A percentile compares a stretch with the other conserved stretches of the same genome.
These are phyloP conservation scores for Colinus virginianus DNA, from an alignment of 2,113 vertebrate species.

Conservation along the genomic window DNA sequence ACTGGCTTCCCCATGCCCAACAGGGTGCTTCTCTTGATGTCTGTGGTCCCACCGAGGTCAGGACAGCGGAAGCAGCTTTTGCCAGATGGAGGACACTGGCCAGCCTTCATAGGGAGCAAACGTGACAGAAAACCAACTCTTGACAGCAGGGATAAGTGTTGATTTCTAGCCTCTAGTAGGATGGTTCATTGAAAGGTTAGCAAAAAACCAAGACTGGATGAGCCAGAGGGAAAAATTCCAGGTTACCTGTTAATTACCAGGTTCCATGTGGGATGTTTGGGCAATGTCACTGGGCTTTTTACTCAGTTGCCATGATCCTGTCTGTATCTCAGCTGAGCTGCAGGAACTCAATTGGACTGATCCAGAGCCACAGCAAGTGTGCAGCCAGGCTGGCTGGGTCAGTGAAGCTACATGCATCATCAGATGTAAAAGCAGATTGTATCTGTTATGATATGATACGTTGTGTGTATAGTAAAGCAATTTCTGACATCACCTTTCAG, in stretches of 20 bases:
- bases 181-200: no score
- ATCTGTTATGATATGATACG: neutral
- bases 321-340: neutral
- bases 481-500: neutral
- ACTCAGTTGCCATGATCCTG: rapidly evolving
- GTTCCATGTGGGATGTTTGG: neutral
- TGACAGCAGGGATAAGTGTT: neutral
- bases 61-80: neutral
- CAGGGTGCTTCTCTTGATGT: neutral
- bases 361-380: neutral
- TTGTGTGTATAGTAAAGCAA: neutral
- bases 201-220: neutral
- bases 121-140: neutral
- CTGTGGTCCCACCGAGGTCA: rapidly evolving
- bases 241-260: neutral
- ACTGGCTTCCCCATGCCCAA: neutral
- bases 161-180: neutral
- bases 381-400: neutral
- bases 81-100: neutral
- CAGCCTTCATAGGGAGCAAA: neutral
- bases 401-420: neutral
- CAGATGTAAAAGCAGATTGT: neutral
- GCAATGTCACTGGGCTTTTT: neutral
- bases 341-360: neutral
- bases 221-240: neutral